These are phyloP conservation scores for Trididemnum clinides DNA, from an alignment of 23 tunicate species.

Conservation along the genomic window DNA sequence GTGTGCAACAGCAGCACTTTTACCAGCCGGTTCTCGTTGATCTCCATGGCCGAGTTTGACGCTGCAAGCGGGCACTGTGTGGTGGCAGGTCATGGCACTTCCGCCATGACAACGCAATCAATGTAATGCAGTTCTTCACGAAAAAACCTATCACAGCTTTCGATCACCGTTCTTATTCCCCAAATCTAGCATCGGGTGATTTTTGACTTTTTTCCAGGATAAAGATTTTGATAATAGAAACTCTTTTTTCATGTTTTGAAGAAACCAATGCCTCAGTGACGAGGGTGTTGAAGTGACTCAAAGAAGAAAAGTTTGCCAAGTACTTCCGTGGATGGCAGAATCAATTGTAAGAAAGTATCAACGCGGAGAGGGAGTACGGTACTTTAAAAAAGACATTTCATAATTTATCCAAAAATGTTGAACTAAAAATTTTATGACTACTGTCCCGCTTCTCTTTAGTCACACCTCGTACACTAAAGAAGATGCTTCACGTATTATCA, in stretches of 20 bases:
- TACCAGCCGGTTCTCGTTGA: too few species aligned
- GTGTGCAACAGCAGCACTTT: too few species aligned
- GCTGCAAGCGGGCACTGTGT: too few species aligned
- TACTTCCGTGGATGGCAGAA: too few species aligned
- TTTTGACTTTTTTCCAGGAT: background rate
- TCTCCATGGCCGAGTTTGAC: too few species aligned
- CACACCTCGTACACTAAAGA: too few species aligned
- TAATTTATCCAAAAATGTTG: too few species aligned
- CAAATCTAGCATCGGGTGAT: background rate
- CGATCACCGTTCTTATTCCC: background rate
- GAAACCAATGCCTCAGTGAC: background rate
- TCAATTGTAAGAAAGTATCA: background rate
- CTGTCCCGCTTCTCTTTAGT: too few species aligned
- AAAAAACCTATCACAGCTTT: background rate
- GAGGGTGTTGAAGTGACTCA: background rate
- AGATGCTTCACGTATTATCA: too few species aligned
- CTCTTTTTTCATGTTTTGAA: background rate
- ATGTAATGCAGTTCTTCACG: background rate
- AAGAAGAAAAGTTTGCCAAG: background rate
- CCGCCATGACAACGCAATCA: too few species aligned
- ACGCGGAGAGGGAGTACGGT: background rate
- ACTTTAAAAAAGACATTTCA: background rate
- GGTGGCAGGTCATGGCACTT: too few species aligned
- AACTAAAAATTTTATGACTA: too few species aligned
- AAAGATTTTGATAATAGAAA: background rate